Conservation (phyloP, 2,888 invertebrate genomes). For the Lasius platythorax region DNA sequence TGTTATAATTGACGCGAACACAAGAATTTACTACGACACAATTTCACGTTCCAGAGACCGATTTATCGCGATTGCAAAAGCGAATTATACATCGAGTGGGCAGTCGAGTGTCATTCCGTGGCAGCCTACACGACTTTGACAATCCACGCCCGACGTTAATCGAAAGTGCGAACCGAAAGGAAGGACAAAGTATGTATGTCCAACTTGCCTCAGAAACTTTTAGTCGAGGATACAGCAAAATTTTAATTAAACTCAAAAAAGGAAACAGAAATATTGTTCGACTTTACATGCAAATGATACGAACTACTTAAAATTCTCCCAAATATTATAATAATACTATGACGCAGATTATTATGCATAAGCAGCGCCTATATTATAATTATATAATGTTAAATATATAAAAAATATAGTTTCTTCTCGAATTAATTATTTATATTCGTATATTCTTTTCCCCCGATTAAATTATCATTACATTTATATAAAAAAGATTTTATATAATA, state of each 20-base stretch:
- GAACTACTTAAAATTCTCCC: not conserved
- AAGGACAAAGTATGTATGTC: conserved; percentile 30
- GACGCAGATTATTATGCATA: not conserved
- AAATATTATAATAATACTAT: not conserved
- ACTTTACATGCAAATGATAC: not conserved
- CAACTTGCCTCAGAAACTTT: not conserved
- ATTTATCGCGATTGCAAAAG: conserved; percentile 46
- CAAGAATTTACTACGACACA: not conserved
- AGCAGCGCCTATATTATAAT: not conserved
- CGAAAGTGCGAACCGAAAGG: conserved; percentile 56
- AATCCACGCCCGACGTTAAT: conserved; percentile 67
- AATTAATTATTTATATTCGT: no score
- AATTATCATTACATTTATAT: no score
- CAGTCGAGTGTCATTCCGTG: conserved; percentile 78
- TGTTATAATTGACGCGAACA: conserved; percentile 19
- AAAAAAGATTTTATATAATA: no score
- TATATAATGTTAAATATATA: no score
- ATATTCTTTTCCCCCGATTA: no score
- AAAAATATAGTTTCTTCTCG: no score
- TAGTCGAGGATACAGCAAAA: not conserved
- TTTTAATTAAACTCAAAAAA: not conserved
- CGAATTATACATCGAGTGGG: conserved; percentile 67
- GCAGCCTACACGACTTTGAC: conserved; percentile 78
- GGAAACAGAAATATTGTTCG: not conserved
- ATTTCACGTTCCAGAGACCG: not conserved